Evolutionary conservation across 2,888 invertebrate species (phyloP).

Genomic region (Physocephala rufipes): DNA sequence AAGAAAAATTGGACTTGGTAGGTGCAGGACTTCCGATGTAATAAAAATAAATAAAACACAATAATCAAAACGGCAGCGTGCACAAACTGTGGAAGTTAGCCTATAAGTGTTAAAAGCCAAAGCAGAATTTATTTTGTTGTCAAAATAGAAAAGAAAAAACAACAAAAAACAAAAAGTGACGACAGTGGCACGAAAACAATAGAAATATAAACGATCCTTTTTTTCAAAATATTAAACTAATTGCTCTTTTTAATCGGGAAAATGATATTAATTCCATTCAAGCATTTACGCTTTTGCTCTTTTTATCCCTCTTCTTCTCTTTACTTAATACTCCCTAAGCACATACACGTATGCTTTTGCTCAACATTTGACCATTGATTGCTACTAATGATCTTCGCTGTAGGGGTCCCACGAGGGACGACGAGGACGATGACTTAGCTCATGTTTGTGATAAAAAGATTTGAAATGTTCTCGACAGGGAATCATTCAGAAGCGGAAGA

Average conservation of each 20-base stretch:
- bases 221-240: slow-evolving; percentile 27
- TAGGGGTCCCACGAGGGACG: background rate
- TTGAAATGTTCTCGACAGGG: background rate
- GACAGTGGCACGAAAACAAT: background rate
- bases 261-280: slow-evolving; percentile 50
- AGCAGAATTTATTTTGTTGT: background rate
- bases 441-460: background rate
- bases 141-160: slow-evolving; percentile 12
- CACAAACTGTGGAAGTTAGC: slow-evolving; percentile 19
- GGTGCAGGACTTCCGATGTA: background rate
- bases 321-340: background rate
- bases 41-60: too few species aligned
- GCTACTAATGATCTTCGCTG: slow-evolving; percentile 12
- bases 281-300: slow-evolving; percentile 1
- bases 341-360: background rate
- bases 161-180: slow-evolving; percentile 20
- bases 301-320: background rate
- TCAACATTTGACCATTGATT: background rate
- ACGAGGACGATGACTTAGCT: too few species aligned
- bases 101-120: slow-evolving; percentile 25
- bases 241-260: slow-evolving; percentile 52
- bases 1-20: background rate
- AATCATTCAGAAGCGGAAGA: slow-evolving; percentile 6
- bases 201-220: slow-evolving; percentile 30
- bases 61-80: background rate